Conservation (phyloP, 2,888 invertebrate genomes). For the Galerucella calmariensis region DNA sequence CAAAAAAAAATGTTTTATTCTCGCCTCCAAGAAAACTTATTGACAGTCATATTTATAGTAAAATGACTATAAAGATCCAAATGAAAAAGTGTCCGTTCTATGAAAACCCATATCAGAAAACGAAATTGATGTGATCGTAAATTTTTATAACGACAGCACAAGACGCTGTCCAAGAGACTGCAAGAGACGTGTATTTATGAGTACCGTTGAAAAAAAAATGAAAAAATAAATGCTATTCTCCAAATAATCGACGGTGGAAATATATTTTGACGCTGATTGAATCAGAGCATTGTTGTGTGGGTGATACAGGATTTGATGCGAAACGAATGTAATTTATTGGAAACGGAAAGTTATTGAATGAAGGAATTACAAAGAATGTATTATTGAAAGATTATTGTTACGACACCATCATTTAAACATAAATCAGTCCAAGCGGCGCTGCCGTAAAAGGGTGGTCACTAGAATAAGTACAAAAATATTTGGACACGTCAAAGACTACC, state of each 20-base stretch:
- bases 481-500: no score
- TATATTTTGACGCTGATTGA: slow-evolving; percentile 1
- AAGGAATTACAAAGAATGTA: no score
- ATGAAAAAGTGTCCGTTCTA: slow-evolving; percentile 6
- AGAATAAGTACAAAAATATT: no score
- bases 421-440: no score
- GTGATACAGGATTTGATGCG: neutral
- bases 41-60: slow-evolving; percentile 5
- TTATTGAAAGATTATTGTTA: no score
- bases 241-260: neutral
- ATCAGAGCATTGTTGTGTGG: neutral
- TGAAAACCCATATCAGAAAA: slow-evolving; percentile 10
- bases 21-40: neutral
- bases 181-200: slow-evolving; percentile 12
- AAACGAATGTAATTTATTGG: neutral
- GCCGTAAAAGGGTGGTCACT: no score
- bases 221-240: slow-evolving; percentile 7
- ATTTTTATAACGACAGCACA: slow-evolving; percentile 16
- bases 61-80: slow-evolving; percentile 4
- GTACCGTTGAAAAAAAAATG: neutral
- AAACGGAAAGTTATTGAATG: neutral
- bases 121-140: slow-evolving; percentile 9
- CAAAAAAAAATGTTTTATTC: neutral
- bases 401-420: no score
- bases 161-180: slow-evolving; percentile 3